Conservation (phyloP, 2,113 vertebrate species). For the Cepphus grylle region DNA sequence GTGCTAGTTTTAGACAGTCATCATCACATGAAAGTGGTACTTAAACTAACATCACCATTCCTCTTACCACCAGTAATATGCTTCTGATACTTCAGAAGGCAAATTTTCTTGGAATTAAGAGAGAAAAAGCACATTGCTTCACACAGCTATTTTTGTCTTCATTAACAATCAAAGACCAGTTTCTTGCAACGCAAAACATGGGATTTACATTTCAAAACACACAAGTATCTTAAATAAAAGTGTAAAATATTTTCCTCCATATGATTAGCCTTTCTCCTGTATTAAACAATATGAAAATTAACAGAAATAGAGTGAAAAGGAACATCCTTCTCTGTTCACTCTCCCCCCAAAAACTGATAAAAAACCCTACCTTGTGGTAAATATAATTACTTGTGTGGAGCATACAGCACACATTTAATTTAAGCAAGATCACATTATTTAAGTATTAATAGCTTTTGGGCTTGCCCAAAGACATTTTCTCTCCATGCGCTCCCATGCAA, state of each 20-base stretch:
- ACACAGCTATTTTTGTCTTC: background rate
- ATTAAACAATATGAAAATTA: background rate
- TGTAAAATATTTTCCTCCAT: background rate
- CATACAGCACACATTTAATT: background rate
- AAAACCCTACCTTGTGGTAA: background rate
- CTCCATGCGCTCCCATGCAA: background rate
- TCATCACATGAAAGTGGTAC: background rate
- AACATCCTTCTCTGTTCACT: background rate
- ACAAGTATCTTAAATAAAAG: background rate
- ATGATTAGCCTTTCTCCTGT: background rate
- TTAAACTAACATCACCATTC: background rate
- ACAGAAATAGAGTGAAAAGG: background rate
- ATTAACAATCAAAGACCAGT: background rate
- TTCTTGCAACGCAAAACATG: background rate
- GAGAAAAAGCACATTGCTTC: background rate
- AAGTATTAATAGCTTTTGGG: background rate
- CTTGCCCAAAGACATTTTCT: background rate
- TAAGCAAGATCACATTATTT: background rate
- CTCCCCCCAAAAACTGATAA: accelerated
- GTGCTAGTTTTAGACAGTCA: background rate
- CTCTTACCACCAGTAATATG: background rate
- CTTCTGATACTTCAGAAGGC: background rate
- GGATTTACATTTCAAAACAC: background rate
- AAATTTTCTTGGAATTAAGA: background rate
- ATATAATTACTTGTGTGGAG: background rate